Evolutionary conservation across 1,140 invertebrate species (phyloP).

Genomic region (Chrysoperla carnea): DNA sequence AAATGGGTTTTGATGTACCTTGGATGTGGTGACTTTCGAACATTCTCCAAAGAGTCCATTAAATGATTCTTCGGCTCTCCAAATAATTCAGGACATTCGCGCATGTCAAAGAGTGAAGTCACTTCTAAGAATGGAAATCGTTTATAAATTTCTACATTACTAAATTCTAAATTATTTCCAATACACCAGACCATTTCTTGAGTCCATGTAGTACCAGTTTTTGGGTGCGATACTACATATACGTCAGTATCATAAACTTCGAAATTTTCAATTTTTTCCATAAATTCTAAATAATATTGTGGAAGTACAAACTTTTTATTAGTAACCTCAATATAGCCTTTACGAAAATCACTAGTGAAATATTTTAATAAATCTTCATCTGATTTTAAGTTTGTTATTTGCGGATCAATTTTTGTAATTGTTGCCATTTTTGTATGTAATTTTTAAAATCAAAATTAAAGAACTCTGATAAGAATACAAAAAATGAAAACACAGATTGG

Average conservation of each 20-base stretch:
- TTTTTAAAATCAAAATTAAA: too few species aligned
- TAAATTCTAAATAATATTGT: conserved; percentile 12
- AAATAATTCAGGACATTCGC: conserved; percentile 9
- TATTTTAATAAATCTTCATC: neutral
- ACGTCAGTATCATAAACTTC: conserved; percentile 30
- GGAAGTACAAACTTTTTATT: conserved; percentile 9
- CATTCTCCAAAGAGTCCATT: conserved; percentile 23
- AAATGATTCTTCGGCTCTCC: conserved; percentile 14
- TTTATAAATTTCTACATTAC: conserved; percentile 16
- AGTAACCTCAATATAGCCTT: neutral
- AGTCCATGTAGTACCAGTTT: conserved; percentile 36
- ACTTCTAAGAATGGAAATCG: conserved; percentile 24
- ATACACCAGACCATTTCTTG: conserved; percentile 40
- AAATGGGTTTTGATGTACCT: conserved; percentile 54
- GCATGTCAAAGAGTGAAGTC: neutral
- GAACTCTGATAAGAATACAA: too few species aligned
- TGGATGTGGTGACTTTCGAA: conserved; percentile 25
- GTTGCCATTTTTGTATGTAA: too few species aligned
- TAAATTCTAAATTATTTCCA: conserved; percentile 28
- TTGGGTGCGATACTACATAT: conserved; percentile 30
- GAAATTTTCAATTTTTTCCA: conserved; percentile 19
- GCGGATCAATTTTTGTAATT: too few species aligned
- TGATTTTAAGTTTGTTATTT: too few species aligned
- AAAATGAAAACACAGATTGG: too few species aligned
- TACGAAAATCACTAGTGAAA: neutral